Conservation (phyloP, 2,888 invertebrate species). For the Lacanobia oleracea region DNA sequence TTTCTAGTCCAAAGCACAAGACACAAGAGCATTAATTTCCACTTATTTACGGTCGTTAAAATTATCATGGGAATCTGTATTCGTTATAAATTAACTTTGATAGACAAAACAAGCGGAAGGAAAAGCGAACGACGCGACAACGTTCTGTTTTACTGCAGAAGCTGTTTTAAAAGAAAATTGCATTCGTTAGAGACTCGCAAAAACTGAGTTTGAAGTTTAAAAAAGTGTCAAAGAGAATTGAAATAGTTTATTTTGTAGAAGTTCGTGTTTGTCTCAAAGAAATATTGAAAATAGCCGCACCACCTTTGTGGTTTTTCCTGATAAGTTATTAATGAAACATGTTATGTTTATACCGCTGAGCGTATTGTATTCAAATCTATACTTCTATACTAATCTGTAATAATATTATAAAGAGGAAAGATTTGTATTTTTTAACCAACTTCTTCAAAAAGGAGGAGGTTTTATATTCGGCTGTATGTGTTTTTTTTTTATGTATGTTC, state of each 20-base stretch:
- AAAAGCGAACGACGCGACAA: not conserved
- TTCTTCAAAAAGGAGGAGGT: too few relatives aligned
- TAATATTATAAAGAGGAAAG: too few relatives aligned
- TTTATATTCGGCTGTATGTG: too few relatives aligned
- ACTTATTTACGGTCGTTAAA: not conserved
- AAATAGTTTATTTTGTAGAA: constrained; percentile 8
- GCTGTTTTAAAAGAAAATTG: constrained; percentile 11
- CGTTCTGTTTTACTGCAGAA: not conserved
- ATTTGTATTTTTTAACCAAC: too few relatives aligned
- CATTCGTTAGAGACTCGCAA: not conserved
- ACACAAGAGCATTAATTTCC: constrained; percentile 6
- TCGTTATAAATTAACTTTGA: constrained; percentile 3
- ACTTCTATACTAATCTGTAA: too few relatives aligned
- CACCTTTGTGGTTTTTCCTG: not conserved
- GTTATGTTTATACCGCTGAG: too few relatives aligned
- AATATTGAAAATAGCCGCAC: not conserved
- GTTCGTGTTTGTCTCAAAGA: not conserved
- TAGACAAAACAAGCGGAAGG: constrained; percentile 8
- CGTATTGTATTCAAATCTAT: too few relatives aligned
- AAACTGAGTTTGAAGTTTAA: not conserved
- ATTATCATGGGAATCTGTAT: not conserved
- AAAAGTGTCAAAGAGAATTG: not conserved
- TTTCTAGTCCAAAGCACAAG: not conserved
- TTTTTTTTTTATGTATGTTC: too few relatives aligned
- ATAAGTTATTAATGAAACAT: not conserved